Conservation (phyloP, 1,140 invertebrate species). For the Temnothorax curvispinosus region DNA sequence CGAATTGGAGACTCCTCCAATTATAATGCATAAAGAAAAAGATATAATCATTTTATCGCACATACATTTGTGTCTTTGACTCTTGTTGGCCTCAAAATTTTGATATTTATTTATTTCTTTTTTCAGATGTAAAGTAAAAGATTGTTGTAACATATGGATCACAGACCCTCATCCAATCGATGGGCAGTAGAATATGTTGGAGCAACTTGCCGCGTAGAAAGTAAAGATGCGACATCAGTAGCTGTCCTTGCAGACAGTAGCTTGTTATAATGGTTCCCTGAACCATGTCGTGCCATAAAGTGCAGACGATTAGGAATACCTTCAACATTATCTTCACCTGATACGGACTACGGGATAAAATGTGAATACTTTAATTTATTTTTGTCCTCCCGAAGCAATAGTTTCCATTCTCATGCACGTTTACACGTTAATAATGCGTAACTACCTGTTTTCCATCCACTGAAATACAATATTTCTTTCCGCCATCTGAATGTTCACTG, state of each 20-base stretch:
- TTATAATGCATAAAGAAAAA: neutral
- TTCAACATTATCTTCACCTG: slow-evolving; percentile 86
- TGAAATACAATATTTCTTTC: slow-evolving; percentile 88
- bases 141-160: neutral
- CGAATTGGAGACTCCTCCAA: neutral
- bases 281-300: slow-evolving; percentile 91
- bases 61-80: neutral
- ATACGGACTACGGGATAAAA: slow-evolving; percentile 82
- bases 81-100: neutral
- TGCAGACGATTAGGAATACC: slow-evolving; percentile 88
- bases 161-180: slow-evolving; percentile 92
- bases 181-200: slow-evolving; percentile 89
- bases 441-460: slow-evolving; percentile 86
- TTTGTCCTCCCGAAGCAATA: neutral
- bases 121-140: neutral
- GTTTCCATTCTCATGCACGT: neutral
- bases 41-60: neutral
- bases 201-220: slow-evolving; percentile 90
- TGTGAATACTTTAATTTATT: neutral
- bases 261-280: slow-evolving; percentile 92
- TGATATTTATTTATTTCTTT: neutral
- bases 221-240: slow-evolving; percentile 90
- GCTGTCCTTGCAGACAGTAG: slow-evolving; percentile 92
- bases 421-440: slow-evolving; percentile 54
- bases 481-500: slow-evolving; percentile 89